Conservation (phyloP, 2,797 vertebrate species). For the Hydrolagus colliei region DNA sequence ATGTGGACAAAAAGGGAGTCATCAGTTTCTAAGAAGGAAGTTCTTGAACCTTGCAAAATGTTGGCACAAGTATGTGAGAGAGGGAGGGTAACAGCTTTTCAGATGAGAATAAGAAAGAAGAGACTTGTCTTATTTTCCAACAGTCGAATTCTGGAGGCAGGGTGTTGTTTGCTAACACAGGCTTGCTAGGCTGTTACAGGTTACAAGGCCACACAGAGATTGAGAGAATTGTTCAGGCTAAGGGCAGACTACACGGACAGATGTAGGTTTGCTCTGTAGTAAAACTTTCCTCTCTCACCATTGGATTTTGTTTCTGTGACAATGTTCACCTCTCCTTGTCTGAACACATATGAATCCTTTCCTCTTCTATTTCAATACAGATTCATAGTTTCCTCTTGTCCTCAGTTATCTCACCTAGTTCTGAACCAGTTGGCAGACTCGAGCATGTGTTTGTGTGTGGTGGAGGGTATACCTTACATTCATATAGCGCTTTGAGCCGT, state of each 20-base stretch:
- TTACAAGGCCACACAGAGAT: slow-evolving; percentile 2
- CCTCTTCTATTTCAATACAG: too few relatives aligned
- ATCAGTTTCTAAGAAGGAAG: slow-evolving; percentile 21
- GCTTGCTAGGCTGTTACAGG: slow-evolving; percentile 15
- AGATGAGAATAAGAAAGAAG: slow-evolving; percentile 32
- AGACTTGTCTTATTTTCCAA: slow-evolving; percentile 41
- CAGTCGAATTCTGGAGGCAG: slow-evolving; percentile 8
- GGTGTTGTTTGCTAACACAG: slow-evolving; percentile 28
- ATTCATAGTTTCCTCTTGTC: too few relatives aligned
- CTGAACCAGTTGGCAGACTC: too few relatives aligned
- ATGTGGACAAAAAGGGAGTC: slow-evolving; percentile 24
- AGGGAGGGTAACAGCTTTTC: not conserved
- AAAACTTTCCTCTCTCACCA: not conserved
- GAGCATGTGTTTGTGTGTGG: too few relatives aligned
- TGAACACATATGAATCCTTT: too few relatives aligned
- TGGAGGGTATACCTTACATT: too few relatives aligned
- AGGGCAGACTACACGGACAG: not conserved
- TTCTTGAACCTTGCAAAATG: slow-evolving; percentile 9
- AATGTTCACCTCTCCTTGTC: too few relatives aligned
- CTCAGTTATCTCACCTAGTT: too few relatives aligned
- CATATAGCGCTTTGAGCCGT: too few relatives aligned
- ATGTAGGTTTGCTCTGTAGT: not conserved
- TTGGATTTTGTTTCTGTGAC: not conserved
- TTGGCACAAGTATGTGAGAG: slow-evolving; percentile 21
- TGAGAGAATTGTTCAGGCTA: slow-evolving; percentile 17